A percentile compares a stretch with the other conserved stretches of the same genome.
Evolutionary conservation across 2,888 invertebrate genomes (phyloP).

Genomic region (Eustalomyia histrio): DNA sequence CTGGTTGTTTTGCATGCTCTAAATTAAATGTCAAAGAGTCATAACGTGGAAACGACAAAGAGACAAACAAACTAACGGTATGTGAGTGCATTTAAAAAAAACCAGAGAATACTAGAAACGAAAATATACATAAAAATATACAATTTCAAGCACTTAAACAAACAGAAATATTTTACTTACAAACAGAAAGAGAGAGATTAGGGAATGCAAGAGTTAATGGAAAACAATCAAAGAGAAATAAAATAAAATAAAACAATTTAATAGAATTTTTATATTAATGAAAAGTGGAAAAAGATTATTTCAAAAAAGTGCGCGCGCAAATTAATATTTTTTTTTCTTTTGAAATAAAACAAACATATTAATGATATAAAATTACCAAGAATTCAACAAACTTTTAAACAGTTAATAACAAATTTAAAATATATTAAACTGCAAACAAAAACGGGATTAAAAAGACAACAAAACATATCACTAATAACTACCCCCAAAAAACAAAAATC

Average conservation of each 20-base stretch:
- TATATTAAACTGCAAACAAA: background rate
- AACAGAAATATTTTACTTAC: background rate
- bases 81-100: background rate
- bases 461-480: constrained; percentile 60
- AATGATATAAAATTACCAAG: background rate
- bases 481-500: background rate
- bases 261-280: background rate
- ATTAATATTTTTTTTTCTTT: background rate
- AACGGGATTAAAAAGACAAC: constrained; percentile 49
- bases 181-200: background rate
- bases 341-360: background rate
- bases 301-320: constrained; percentile 1
- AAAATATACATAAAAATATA: background rate
- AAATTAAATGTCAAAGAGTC: constrained; percentile 44
- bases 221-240: background rate
- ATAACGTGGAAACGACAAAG: constrained; percentile 17
- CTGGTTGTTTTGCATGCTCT: constrained; percentile 43
- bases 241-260: background rate
- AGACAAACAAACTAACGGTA: background rate
- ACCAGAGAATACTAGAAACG: background rate
- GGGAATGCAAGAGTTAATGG: background rate
- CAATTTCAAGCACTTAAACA: background rate
- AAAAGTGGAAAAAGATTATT: background rate
- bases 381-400: too few relatives aligned
- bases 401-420: too few relatives aligned